Base-by-base conservation (phyloP, 2,888 invertebrate genomes). In the Ganaspis brasiliensis region DNA sequence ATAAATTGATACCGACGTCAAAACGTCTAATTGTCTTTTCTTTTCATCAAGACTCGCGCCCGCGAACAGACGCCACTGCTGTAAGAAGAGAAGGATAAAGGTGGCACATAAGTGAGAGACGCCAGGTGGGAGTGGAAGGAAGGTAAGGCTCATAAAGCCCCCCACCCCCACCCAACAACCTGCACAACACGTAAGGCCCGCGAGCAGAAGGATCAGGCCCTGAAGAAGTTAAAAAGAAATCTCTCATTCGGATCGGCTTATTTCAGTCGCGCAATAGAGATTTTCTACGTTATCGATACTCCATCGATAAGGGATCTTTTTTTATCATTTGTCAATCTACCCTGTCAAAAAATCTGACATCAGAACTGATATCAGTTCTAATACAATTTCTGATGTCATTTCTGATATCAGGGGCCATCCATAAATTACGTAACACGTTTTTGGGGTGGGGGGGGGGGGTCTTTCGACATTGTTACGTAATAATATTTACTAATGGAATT, bases 121-220 rank as follows among this genome's bases (percentile, higher is more conserved):
- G 88, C 86, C 86, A 88, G 89, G 88, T 89, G 89, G 89, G 85
- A 85, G 86, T 83, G 83, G 80, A 83, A 82, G 75, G 80, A 83
- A 79, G 81, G 81, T 70, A 78, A 70, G 78, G 78, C 74, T 75
- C 67, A 16, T 12, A 19, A 40, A 63, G 35, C 37, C 59, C 59
- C 72, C 57, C 37, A 56, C 40, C n/a, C 12, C 49, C 49, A 14
- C 49, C 49, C 49, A 49, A n/a, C 45, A 14, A 3, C 49, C 40
- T 61, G 77, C 40, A 72, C 73, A 85, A 84, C 86, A 88, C 85
- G 87, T 85, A 85, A 88, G 88, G 87, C 87, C 88, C 89, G 85
- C 84, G 85, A 83, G 83, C 79, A 83, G 82, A 74, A 80, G 82
- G 77, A 80, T 80, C 63, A 77, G 63, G 77, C 78, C 76, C 76